Percentiles rank a stretch among this genome's conserved stretches.
phyloP scores from a whole-genome alignment of 2,113 vertebrate species.

The Neopipo cinnamomea region DNA sequence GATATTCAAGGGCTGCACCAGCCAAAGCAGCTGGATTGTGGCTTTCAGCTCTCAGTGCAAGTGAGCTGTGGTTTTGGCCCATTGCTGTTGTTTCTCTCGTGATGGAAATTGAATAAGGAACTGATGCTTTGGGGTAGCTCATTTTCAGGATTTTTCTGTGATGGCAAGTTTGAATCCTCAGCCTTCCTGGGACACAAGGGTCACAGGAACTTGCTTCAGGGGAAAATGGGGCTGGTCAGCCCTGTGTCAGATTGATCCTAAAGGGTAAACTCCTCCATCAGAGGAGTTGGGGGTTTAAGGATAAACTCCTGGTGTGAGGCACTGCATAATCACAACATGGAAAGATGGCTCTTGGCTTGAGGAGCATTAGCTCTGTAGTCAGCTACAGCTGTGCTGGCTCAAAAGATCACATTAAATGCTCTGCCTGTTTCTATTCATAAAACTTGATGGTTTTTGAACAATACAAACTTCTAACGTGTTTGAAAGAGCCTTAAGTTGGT shows the following conservation, averaged over 20 bases:
- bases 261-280: not conserved
- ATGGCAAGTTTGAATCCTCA: not conserved
- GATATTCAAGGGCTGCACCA: not conserved
- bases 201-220: not conserved
- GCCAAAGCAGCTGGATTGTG: not conserved
- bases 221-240: not conserved
- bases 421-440: not conserved
- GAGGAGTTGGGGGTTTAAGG: not conserved
- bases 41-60: not conserved
- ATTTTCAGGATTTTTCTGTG: not conserved
- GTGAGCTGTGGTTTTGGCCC: not conserved
- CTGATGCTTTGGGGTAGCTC: not conserved
- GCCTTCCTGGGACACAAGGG: not conserved
- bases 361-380: not conserved
- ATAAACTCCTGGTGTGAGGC: not conserved
- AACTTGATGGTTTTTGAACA: not conserved
- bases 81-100: not conserved
- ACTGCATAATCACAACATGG: not conserved
- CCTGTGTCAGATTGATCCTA: not conserved
- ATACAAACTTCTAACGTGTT: not conserved
- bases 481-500: not conserved
- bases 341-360: not conserved
- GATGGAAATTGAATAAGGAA: not conserved
- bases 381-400: not conserved
- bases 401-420: not conserved